A percentile compares a stretch with the other conserved stretches of the same genome.
phyloP scores from a whole-genome alignment of 2,113 vertebrate genomes.

The Phodopus roborovskii region DNA sequence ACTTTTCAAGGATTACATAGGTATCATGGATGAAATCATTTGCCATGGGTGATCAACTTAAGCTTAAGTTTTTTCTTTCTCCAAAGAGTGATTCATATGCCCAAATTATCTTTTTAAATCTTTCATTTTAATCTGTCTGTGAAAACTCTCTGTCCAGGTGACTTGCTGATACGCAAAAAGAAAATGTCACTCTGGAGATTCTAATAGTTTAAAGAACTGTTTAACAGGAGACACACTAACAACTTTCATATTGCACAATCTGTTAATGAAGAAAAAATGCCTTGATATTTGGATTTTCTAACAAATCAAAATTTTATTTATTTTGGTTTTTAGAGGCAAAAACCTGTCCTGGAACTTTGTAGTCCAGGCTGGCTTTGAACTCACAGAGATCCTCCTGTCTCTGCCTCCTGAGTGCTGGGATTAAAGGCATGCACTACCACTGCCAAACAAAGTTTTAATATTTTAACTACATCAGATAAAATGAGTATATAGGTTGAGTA shows the following conservation, averaged over 20 bases:
- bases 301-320: not conserved
- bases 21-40: not conserved
- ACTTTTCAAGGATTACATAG: not conserved
- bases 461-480: not conserved
- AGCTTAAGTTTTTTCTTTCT: not conserved
- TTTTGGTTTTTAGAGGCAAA: not conserved
- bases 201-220: not conserved
- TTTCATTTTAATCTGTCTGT: not conserved
- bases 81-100: not conserved
- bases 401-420: not conserved
- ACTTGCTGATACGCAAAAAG: not conserved
- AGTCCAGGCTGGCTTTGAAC: not conserved
- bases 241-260: not conserved
- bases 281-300: slow-evolving; percentile 25
- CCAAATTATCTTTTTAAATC: not conserved
- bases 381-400: not conserved
- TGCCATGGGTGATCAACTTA: not conserved
- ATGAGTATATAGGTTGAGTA: not conserved
- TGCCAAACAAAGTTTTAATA: not conserved
- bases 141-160: not conserved
- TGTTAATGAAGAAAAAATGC: not conserved
- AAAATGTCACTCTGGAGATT: not conserved
- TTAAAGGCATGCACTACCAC: not conserved
- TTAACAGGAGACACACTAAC: not conserved
- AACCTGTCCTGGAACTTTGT: no score